Evolutionary conservation across 64 coral and sea anemone species (phyloP).

Genomic region (Stichodactyla helianthus): DNA sequence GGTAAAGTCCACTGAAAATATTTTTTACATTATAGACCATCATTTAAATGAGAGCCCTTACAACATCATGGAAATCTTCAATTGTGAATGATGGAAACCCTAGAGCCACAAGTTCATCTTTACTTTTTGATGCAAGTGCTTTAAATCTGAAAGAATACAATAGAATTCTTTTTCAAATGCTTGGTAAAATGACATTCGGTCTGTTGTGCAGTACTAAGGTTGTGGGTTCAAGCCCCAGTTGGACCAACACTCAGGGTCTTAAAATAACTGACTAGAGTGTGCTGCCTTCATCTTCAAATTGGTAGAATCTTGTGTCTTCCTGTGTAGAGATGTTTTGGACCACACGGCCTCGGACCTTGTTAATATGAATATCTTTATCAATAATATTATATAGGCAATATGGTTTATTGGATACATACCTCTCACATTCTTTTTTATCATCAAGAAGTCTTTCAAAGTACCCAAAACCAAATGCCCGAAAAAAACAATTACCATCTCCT

Average conservation of each 20-base stretch:
- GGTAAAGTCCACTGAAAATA: too few species aligned
- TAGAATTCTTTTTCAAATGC: background rate
- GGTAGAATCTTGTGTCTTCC: too few species aligned
- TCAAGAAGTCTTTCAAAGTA: slow-evolving; percentile 72
- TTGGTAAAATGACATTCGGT: background rate
- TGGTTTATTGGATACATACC: slow-evolving; percentile 31
- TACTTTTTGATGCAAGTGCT: slow-evolving; percentile 70
- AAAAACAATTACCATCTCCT: slow-evolving; percentile 99
- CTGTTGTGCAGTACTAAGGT: too few species aligned
- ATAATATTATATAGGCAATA: background rate
- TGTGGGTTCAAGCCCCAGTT: too few species aligned
- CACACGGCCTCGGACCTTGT: too few species aligned
- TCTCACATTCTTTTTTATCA: slow-evolving; percentile 88
- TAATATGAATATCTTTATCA: too few species aligned
- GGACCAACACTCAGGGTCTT: too few species aligned
- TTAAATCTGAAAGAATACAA: slow-evolving; percentile 61
- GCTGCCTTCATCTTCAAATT: too few species aligned
- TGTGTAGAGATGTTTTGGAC: too few species aligned
- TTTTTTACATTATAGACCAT: too few species aligned
- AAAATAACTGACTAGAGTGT: too few species aligned
- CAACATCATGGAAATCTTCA: slow-evolving; percentile 98
- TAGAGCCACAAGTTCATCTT: slow-evolving; percentile 93
- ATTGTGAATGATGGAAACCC: slow-evolving; percentile 93
- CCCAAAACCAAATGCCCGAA: slow-evolving; percentile 92
- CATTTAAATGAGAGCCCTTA: slow-evolving; percentile 20